These are phyloP conservation scores for Tortricodes alternella DNA, from an alignment of 2,888 invertebrate genomes.

Conservation along the genomic window DNA sequence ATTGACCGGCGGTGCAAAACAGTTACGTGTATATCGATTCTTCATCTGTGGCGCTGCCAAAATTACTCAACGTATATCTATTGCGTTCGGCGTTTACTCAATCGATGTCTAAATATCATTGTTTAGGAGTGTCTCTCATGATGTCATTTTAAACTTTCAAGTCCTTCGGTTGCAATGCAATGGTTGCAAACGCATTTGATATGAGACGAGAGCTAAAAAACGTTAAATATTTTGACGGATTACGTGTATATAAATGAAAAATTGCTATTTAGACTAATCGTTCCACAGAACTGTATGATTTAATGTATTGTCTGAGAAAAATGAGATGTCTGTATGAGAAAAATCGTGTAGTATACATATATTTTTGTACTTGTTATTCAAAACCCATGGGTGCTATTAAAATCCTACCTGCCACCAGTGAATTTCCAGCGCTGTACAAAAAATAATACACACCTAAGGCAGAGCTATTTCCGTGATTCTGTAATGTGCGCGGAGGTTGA, in stretches of 20 bases:
- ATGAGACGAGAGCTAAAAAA: neutral
- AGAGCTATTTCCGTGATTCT: too few relatives aligned
- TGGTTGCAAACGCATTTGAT: neutral
- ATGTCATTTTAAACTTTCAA: slow-evolving; percentile 42
- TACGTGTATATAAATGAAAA: too few relatives aligned
- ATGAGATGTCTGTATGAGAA: too few relatives aligned
- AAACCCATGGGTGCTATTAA: neutral
- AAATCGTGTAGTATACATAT: too few relatives aligned
- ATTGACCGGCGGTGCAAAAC: slow-evolving; percentile 4
- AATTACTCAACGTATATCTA: slow-evolving; percentile 44
- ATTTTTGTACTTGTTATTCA: neutral
- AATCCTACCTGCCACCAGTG: too few relatives aligned
- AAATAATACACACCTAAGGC: too few relatives aligned
- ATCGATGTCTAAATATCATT: slow-evolving; percentile 52
- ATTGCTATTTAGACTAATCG: too few relatives aligned
- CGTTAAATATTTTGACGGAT: too few relatives aligned
- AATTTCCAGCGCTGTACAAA: too few relatives aligned
- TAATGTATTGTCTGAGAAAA: too few relatives aligned
- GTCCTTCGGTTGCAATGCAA: slow-evolving; percentile 25
- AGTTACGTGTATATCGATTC: slow-evolving; percentile 35
- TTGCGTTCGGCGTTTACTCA: slow-evolving; percentile 45
- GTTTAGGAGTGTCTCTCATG: slow-evolving; percentile 48
- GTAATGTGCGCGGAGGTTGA: too few relatives aligned
- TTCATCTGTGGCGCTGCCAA: slow-evolving; percentile 29
- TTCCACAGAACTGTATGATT: too few relatives aligned